Base-by-base conservation (phyloP, 2,797 vertebrate species). In the Acanthornis magna region DNA sequence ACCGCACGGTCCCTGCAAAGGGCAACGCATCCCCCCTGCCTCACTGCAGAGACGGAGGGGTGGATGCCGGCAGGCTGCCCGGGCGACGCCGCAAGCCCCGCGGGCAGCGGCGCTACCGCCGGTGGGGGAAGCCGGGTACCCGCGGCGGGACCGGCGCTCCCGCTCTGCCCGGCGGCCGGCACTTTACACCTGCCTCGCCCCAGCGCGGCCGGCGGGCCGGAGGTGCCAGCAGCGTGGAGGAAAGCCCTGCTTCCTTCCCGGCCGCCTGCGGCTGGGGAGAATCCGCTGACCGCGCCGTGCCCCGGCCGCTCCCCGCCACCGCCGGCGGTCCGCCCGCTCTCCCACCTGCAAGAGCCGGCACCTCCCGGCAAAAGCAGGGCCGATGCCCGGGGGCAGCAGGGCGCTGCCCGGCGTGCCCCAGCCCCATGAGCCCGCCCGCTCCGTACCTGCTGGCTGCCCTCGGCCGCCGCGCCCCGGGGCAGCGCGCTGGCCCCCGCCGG, bases 381-480 rank as follows among this genome's bases (percentile, higher is more conserved):
- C 30, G 67, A 7, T 18, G 48, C 45, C 36, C 48, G 5, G 15
- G n/a, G 45, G 8, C 16, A 74, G 42, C 43, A 3, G 15, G 30
- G 63, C 10, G 20, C 67, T 79, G 70, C 74, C 36, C 38, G 42
- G 61, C 27, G 55, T 61, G 79, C 57, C 53, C 85, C 80, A 66
- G 27, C 42, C 84, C 71, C 94, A 50, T 29, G 87, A 42, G 57
- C 82, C 72, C 73, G 25, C 13, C 63, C 54, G 27, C 25, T 65
- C 62, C 40, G 15, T 81, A 95, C 96, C 96, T 95, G 95, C 90
- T 89, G 96, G 32, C 78, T 68, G 65, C 95, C 93, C 3, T 93
- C 96, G 16, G 92, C 94, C 42, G 89, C 70, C 78, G 88, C 89
- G 83, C 85, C 97, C 61, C 97, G 87, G 20, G 91, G 92, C 94